phyloP scores from a whole-genome alignment of 2,797 vertebrate species.

The Cygnus olor region DNA sequence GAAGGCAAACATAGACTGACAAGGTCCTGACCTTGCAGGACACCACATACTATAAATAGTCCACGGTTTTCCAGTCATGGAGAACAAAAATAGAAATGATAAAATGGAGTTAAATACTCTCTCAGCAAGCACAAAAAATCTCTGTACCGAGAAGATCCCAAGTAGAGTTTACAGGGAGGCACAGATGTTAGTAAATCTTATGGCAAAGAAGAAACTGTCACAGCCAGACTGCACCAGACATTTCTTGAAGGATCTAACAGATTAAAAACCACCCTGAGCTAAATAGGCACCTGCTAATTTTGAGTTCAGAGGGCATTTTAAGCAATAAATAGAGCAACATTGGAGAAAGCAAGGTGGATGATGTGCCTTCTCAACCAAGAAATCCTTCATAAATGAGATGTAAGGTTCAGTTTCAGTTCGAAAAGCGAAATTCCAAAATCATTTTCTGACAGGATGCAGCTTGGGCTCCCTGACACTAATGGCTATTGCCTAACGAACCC shows the following conservation, averaged over 20 bases:
- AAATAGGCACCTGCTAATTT: neutral
- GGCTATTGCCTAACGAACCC: neutral
- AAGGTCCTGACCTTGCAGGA: neutral
- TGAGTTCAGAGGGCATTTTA: neutral
- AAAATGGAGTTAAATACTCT: neutral
- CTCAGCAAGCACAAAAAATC: neutral
- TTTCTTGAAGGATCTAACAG: neutral
- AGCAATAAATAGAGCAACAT: fast-evolving
- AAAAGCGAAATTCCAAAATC: neutral
- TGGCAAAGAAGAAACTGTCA: neutral
- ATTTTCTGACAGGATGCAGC: fast-evolving
- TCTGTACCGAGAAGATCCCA: neutral
- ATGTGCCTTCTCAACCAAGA: neutral
- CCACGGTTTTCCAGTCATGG: neutral
- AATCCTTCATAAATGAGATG: neutral
- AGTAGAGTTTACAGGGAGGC: neutral
- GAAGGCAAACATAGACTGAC: neutral
- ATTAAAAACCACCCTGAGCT: neutral
- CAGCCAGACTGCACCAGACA: neutral
- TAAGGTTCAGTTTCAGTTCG: neutral
- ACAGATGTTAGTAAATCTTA: neutral
- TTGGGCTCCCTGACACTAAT: fast-evolving
- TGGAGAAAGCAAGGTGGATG: neutral
- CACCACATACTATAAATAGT: neutral
- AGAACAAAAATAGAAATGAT: neutral